Percentiles rank a stretch among this genome's conserved stretches.
phyloP scores from a whole-genome alignment of 2,888 invertebrate species.

The Eilema depressum region DNA sequence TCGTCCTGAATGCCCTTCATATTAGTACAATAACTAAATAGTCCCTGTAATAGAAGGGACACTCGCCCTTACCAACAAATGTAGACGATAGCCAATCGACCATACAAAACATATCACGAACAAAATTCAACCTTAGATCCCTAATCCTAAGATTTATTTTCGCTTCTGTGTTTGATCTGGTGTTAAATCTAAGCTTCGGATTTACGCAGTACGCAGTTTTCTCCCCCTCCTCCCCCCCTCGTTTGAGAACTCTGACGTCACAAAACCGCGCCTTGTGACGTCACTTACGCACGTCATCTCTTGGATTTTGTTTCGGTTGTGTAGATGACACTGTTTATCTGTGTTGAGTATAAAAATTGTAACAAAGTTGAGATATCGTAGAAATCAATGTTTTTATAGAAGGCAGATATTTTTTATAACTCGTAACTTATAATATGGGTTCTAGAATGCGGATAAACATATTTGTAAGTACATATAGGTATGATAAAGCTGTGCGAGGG shows the following conservation, averaged over 20 bases:
- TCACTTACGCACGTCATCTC: conserved; percentile 56
- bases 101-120: conserved; percentile 20
- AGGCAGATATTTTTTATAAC: too few relatives aligned
- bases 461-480: too few relatives aligned
- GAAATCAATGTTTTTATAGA: too few relatives aligned
- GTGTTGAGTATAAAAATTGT: too few relatives aligned
- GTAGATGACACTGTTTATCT: conserved; percentile 27
- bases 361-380: too few relatives aligned
- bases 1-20: conserved; percentile 17
- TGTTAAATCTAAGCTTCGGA: conserved; percentile 46
- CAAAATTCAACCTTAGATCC: conserved; percentile 9
- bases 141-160: conserved; percentile 15
- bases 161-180: neutral
- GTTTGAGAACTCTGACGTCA: conserved; percentile 59
- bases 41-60: conserved; percentile 15
- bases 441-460: too few relatives aligned
- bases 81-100: conserved; percentile 40
- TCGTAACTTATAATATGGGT: too few relatives aligned
- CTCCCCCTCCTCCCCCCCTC: conserved; percentile 25
- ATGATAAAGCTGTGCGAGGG: too few relatives aligned
- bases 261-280: conserved; percentile 42
- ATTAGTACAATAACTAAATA: conserved; percentile 22
- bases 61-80: conserved; percentile 30
- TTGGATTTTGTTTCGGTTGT: conserved; percentile 23
- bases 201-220: conserved; percentile 64